Evolutionary conservation across 2,797 vertebrate species (phyloP), one percentile per base, ranked within the genome.

Genomic region (Sebastes oblongus): DNA sequence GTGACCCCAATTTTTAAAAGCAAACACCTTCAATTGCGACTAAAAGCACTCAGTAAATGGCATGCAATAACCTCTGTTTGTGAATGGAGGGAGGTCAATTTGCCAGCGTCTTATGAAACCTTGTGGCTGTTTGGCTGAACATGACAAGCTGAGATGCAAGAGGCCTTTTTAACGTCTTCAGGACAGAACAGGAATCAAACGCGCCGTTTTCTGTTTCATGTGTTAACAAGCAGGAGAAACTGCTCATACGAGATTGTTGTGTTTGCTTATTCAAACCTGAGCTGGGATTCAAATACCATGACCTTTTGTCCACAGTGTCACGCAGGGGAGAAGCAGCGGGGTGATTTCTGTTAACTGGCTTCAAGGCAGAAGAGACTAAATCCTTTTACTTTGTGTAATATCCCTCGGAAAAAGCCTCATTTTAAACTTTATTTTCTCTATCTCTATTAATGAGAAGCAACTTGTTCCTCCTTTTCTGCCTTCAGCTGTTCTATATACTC

Each of bases 1-100:
- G 66, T 81, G 87, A 92, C 91, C 85, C 76, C 86, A 87, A 88
- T 93, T 88, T 91, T 84, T 75, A 65, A 87, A 92, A 88, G 78
- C 69, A 91, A 91, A 93, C 86, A 89, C 68, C 54, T 72, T 78
- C 66, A 71, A 58, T 69, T 59, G 72, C 67, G 46, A 66, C 82
- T 87, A 71, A 89, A 91, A 84, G 87, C 83, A 74, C 20, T 64
- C 67, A 6, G 80, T 78, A 91, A 92, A 93, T 86, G 81, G 82
- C 88, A 62, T 69, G 67, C 6, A 78, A 82, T 90, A 85, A 92
- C 84, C 84, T 77, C 69, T 83, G 42, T 84, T 88, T 90, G 83
- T 84, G 81, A 88, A 82, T 12, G 72, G 46, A 81, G 34, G 29
- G 50, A 73, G 75, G 87, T 82, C 18, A 3, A 72, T 82, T 86